Base-by-base conservation (phyloP, 2,797 vertebrate genomes). In the Gallinago stenura region DNA sequence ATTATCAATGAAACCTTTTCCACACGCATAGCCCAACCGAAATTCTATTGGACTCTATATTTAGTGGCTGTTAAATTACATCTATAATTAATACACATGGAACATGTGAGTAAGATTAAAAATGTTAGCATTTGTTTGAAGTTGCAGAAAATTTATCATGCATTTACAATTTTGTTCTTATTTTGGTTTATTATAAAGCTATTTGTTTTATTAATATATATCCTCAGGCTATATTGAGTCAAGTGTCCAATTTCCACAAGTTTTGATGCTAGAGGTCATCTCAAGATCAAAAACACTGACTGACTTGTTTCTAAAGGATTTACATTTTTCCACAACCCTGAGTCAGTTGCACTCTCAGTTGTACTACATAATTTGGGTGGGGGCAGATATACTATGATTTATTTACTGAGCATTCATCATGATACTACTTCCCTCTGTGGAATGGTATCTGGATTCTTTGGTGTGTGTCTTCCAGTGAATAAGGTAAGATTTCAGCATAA, bases 51-150 rank as follows among this genome's bases (percentile, higher is more conserved):
- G n/a, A 31, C 4, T 84, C 51, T 83, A 65, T 72, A 69, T 33
- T 90, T 90, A 90, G 56, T 50, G 31, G 6, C 7, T 83, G 26
- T 37, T 89, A 93, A 89, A 89, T 94, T 90, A 73, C n/a, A 70
- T 77, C 56, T 82, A 25, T 90, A 87, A 92, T 84, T 81, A 94
- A 90, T 73, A 93, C 10, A 51, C 22, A 79, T 2, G 53, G 46
- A 70, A 91, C 93, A 84, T 64, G 19, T 84, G n/a, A 90, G 50
- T 72, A 90, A 69, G 46, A 94, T 84, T 79, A 6, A 77, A 88
- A 87, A 88, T 66, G 28, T 87, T 62, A 82, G 35, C n/a, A 69
- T 89, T 90, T 87, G 11, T 93, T 94, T 94, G 57, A 94, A 90
- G 62, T 73, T 35, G 35, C 8, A 87, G 70, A 69, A 94, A 84